Conservation (phyloP, 2,888 invertebrate genomes). For the Xestoiulus laeticollis region DNA sequence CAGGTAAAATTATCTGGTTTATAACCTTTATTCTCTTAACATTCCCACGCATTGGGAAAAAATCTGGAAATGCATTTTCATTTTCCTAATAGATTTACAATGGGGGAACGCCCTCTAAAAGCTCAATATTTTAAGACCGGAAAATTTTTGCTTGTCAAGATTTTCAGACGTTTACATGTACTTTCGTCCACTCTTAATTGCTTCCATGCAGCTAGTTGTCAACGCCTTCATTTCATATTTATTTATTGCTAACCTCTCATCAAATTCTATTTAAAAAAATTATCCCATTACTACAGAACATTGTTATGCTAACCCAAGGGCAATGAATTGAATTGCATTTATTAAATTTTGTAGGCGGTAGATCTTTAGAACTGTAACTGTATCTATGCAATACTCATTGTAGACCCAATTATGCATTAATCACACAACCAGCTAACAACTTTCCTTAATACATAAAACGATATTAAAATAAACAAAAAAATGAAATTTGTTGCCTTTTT, state of each 20-base stretch:
- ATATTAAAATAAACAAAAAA: too few species aligned
- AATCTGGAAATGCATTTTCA: neutral
- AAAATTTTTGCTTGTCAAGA: neutral
- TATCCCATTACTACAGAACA: too few species aligned
- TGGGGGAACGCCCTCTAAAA: slow-evolving; percentile 24
- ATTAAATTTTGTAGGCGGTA: neutral
- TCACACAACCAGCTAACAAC: too few species aligned
- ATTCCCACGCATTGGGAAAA: neutral
- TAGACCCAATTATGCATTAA: too few species aligned
- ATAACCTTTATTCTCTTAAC: neutral
- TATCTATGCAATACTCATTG: too few species aligned
- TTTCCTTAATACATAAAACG: too few species aligned
- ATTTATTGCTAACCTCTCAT: neutral
- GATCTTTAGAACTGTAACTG: too few species aligned
- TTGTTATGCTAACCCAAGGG: too few species aligned
- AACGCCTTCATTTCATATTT: neutral
- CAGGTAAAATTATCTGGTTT: neutral
- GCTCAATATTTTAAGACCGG: neutral
- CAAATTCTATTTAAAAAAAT: too few species aligned
- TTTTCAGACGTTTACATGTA: neutral
- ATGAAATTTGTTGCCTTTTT: too few species aligned
- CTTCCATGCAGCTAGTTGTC: neutral
- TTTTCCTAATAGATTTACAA: neutral
- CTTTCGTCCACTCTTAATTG: neutral
- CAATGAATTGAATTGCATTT: neutral